phyloP scores from a whole-genome alignment of 1,140 invertebrate genomes.

The Latrodectus geometricus region DNA sequence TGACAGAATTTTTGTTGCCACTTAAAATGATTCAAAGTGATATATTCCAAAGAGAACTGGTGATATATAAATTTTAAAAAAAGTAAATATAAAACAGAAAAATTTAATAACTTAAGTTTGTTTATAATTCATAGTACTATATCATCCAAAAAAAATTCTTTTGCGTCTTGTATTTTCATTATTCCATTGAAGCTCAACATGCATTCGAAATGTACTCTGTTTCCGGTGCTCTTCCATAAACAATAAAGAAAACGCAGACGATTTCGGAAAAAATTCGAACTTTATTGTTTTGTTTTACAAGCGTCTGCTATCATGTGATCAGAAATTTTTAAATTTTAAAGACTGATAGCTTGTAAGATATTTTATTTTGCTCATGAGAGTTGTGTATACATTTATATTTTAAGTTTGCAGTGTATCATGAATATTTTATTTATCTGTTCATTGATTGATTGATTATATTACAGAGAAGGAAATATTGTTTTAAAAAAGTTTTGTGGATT shows the following conservation, averaged over 20 bases:
- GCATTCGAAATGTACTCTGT: conserved; percentile 49
- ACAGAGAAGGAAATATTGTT: not conserved
- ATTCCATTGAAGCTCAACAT: conserved; percentile 61
- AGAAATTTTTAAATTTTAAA: conserved; percentile 46
- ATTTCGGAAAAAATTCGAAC: conserved; percentile 9
- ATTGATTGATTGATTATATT: not conserved
- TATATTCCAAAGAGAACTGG: conserved; percentile 54
- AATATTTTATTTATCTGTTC: not conserved
- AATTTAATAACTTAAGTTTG: conserved; percentile 17
- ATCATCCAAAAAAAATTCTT: conserved; percentile 25
- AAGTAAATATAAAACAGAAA: conserved; percentile 9
- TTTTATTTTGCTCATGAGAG: conserved; percentile 54
- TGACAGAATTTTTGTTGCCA: conserved; percentile 5
- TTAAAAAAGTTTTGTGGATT: no score
- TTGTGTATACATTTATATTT: not conserved
- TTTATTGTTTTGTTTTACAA: conserved; percentile 8
- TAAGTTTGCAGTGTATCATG: conserved; percentile 34
- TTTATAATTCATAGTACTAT: conserved; percentile 15
- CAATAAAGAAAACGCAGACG: conserved; percentile 18
- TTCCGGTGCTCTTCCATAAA: conserved; percentile 58
- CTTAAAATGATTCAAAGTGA: conserved; percentile 52
- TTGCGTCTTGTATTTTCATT: conserved; percentile 37
- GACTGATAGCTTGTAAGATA: conserved; percentile 1
- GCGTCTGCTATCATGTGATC: conserved; percentile 53
- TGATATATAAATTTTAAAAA: conserved; percentile 48